Conservation (phyloP, 2,797 vertebrate species). For the Sebastes cheni region DNA sequence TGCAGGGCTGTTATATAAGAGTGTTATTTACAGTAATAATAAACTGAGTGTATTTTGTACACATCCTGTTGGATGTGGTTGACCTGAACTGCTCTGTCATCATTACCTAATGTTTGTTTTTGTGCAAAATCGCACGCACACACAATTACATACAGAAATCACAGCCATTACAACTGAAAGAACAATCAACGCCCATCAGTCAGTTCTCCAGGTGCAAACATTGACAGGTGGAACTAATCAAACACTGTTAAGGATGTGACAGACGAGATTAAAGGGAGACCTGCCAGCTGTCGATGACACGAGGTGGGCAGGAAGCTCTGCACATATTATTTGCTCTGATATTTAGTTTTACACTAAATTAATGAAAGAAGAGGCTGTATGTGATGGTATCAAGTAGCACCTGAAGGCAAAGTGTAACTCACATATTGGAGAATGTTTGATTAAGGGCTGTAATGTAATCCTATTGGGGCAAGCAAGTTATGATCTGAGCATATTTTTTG, state of each 20-base stretch:
- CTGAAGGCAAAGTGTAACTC: too few relatives aligned
- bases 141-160: background rate
- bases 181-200: background rate
- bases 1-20: accelerated
- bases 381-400: too few relatives aligned
- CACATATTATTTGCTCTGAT: background rate
- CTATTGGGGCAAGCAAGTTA: too few relatives aligned
- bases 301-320: background rate
- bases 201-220: background rate
- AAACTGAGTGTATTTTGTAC: background rate
- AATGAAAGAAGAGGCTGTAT: too few relatives aligned
- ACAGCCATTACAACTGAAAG: background rate
- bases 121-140: background rate
- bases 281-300: background rate
- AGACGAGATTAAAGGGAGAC: background rate
- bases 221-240: background rate
- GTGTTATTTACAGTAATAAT: background rate
- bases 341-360: background rate
- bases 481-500: too few relatives aligned
- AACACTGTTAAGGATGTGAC: background rate
- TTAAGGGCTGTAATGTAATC: too few relatives aligned
- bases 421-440: too few relatives aligned
- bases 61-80: background rate
- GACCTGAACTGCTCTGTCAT: background rate
- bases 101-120: background rate